These are phyloP conservation scores for Amniataba percoides DNA, from an alignment of 2,797 vertebrate genomes.

Conservation along the genomic window DNA sequence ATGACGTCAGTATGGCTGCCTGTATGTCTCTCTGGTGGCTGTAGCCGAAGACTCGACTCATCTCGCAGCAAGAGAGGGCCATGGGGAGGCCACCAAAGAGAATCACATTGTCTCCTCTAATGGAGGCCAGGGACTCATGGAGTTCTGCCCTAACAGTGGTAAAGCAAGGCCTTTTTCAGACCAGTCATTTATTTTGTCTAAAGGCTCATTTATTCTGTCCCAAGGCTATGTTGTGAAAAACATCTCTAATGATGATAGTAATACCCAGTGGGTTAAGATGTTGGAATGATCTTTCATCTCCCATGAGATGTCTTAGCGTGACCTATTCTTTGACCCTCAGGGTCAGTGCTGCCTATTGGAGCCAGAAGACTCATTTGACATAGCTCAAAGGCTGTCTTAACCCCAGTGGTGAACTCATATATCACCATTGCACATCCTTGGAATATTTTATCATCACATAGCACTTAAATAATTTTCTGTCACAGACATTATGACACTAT, in stretches of 20 bases:
- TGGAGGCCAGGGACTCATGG: conserved; percentile 70
- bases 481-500: conserved; percentile 25
- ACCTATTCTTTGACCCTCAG: conserved; percentile 74
- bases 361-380: conserved; percentile 78
- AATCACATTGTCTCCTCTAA: conserved; percentile 70
- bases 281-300: conserved; percentile 73
- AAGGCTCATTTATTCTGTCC: conserved; percentile 82
- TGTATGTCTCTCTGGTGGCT: conserved; percentile 56
- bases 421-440: conserved; percentile 57
- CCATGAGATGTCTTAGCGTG: conserved; percentile 66
- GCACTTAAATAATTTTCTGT: conserved; percentile 31
- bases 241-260: conserved; percentile 82
- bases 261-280: conserved; percentile 78
- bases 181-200: conserved; percentile 76
- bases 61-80: conserved; percentile 65
- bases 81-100: conserved; percentile 64
- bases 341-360: conserved; percentile 72
- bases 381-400: conserved; percentile 71
- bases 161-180: conserved; percentile 66
- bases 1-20: conserved; percentile 39
- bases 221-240: conserved; percentile 80
- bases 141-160: conserved; percentile 69
- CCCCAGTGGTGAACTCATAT: conserved; percentile 60
- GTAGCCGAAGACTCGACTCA: conserved; percentile 51
- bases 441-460: conserved; percentile 43